A percentile compares a stretch with the other conserved stretches of the same genome.
Evolutionary conservation across 2,113 vertebrate species (phyloP).

Genomic region (Anoura caudifer): DNA sequence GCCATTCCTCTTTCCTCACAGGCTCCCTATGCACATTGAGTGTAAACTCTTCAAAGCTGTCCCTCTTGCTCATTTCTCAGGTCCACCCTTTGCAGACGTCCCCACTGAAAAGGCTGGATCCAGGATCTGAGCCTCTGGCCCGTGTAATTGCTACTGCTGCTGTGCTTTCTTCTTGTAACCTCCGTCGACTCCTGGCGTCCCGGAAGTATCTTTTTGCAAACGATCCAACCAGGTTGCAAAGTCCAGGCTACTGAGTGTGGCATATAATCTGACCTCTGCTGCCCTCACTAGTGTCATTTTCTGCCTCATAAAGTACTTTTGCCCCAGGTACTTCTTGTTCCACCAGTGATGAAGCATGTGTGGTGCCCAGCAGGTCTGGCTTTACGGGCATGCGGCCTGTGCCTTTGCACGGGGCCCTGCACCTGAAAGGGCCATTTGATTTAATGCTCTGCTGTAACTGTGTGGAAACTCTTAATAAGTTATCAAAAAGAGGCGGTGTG

Average conservation of each 20-base stretch:
- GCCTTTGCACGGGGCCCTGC: not conserved
- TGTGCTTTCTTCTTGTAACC: not conserved
- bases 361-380: not conserved
- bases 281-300: slow-evolving; percentile 45
- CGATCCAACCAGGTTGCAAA: not conserved
- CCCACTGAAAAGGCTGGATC: not conserved
- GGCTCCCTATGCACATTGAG: not conserved
- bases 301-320: slow-evolving; percentile 48
- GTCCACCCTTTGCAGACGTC: not conserved
- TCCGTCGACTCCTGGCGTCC: not conserved
- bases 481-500: not conserved
- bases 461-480: slow-evolving; percentile 17
- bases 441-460: not conserved
- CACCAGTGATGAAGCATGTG: slow-evolving; percentile 15
- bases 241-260: not conserved
- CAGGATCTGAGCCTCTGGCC: not conserved
- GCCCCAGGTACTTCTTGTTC: slow-evolving; percentile 46
- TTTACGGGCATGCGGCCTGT: not conserved
- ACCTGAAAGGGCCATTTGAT: not conserved
- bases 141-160: not conserved
- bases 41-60: not conserved
- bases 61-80: not conserved
- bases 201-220: not conserved
- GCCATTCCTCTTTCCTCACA: not conserved
- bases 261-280: slow-evolving; percentile 15